Percentiles rank a stretch among this genome's conserved stretches.
Conservation (phyloP, 2,888 invertebrate genomes). For the Blastobasis adustella region DNA sequence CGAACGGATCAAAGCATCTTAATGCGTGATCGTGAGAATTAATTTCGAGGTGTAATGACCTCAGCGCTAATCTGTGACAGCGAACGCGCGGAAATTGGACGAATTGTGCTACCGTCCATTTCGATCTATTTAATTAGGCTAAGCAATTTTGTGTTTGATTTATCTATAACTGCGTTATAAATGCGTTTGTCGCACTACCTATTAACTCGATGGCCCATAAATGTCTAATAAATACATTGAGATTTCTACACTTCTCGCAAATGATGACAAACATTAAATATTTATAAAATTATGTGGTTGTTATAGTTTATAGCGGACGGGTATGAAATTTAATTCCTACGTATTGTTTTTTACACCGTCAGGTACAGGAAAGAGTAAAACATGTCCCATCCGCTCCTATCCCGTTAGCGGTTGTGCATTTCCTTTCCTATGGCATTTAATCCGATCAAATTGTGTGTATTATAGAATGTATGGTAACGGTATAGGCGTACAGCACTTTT, state of each 20-base stretch:
- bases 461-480: constrained; percentile 9
- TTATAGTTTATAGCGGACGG: too few species aligned
- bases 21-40: constrained; percentile 63
- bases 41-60: constrained; percentile 60
- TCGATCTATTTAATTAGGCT: too few species aligned
- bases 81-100: constrained; percentile 36
- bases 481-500: constrained; percentile 12
- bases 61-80: constrained; percentile 48
- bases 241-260: too few species aligned
- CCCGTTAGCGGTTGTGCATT: constrained; percentile 7
- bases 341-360: too few species aligned
- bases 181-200: not conserved
- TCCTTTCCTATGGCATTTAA: constrained; percentile 9
- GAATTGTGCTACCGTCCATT: not conserved
- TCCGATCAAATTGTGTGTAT: constrained; percentile 14
- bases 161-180: too few species aligned
- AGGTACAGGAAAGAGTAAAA: constrained; percentile 6
- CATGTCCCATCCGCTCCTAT: not conserved
- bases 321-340: too few species aligned
- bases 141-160: too few species aligned
- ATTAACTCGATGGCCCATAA: not conserved
- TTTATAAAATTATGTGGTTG: too few species aligned
- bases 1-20: constrained; percentile 48
- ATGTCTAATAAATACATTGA: too few species aligned
- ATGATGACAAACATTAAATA: too few species aligned